These are phyloP conservation scores for Gonatopus flavifemur DNA, from an alignment of 1,140 invertebrate genomes.

Conservation along the genomic window DNA sequence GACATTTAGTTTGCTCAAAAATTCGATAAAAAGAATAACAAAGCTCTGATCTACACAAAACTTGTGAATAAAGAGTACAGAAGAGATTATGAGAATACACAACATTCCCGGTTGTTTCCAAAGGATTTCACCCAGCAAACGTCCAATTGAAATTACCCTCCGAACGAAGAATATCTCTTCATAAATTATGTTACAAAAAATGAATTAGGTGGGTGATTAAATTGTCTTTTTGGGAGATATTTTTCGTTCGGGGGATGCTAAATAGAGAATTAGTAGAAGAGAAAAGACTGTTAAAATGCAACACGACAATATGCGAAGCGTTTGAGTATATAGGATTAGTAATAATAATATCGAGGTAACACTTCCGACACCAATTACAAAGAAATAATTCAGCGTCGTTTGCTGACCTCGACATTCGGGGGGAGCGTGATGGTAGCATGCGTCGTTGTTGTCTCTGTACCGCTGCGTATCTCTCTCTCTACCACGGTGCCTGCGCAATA, in stretches of 20 bases:
- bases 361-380: constrained; percentile 26
- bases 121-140: too few relatives aligned
- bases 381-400: constrained; percentile 27
- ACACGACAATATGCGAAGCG: constrained; percentile 15
- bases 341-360: constrained; percentile 29
- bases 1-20: constrained; percentile 1
- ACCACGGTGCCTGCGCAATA: constrained; percentile 50
- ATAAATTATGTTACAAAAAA: too few relatives aligned
- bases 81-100: too few relatives aligned
- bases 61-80: not conserved
- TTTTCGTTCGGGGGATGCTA: too few relatives aligned
- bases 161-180: too few relatives aligned
- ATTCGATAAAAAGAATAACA: not conserved
- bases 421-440: constrained; percentile 55
- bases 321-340: constrained; percentile 11
- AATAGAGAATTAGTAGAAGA: too few relatives aligned
- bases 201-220: too few relatives aligned
- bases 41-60: too few relatives aligned
- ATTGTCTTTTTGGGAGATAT: too few relatives aligned
- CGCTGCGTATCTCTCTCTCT: constrained; percentile 55
- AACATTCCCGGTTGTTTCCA: too few relatives aligned
- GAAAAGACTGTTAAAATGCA: too few relatives aligned
- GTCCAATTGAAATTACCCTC: too few relatives aligned
- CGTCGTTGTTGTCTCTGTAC: constrained; percentile 55
- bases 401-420: constrained; percentile 55